Percentiles rank a stretch among this genome's conserved stretches.
These are phyloP conservation scores for Burhinus bistriatus DNA, from an alignment of 2,113 vertebrate genomes.

Conservation along the genomic window DNA sequence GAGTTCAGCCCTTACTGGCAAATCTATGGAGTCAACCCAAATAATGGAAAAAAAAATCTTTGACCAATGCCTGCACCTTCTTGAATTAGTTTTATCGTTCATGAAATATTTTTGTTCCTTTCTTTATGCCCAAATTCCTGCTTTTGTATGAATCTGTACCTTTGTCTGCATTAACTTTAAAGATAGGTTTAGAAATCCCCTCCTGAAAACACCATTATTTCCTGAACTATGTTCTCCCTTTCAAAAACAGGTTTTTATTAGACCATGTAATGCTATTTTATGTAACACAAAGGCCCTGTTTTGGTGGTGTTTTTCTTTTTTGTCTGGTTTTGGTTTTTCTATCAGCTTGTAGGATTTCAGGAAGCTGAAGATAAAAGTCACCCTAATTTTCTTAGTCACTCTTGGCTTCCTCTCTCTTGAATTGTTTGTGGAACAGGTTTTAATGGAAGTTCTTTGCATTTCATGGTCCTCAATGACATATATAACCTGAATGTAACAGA, in stretches of 20 bases:
- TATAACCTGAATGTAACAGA: background rate
- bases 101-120: background rate
- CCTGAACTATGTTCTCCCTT: background rate
- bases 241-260: background rate
- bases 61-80: background rate
- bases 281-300: background rate
- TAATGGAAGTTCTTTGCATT: background rate
- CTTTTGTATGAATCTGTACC: background rate
- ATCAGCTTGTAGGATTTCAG: background rate
- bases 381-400: background rate
- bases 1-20: background rate
- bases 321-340: background rate
- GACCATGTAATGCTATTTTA: background rate
- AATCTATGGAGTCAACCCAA: background rate
- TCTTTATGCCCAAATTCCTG: background rate
- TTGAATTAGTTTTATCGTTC: background rate
- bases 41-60: background rate
- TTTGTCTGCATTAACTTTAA: background rate
- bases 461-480: background rate
- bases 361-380: background rate
- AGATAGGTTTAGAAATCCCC: background rate
- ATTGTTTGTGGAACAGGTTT: conserved; percentile 8
- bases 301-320: background rate
- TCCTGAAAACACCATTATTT: background rate
- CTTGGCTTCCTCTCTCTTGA: background rate